Base-by-base conservation (phyloP, 2,113 vertebrate species). In the Stigmatopora nigra region DNA sequence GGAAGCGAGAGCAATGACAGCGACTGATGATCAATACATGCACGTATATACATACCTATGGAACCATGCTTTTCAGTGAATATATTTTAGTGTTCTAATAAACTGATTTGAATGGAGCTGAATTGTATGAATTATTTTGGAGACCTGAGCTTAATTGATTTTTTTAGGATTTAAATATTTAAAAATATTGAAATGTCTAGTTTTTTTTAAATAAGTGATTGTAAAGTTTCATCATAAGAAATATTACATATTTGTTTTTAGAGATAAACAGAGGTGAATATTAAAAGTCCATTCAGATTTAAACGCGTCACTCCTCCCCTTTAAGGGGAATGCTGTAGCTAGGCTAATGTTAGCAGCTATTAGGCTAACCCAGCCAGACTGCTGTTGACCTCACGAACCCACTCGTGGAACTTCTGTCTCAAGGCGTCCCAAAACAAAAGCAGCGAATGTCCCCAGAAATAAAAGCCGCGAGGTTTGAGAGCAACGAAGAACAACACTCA, bases 1-100 rank as follows among this genome's bases (percentile, higher is more conserved):
- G 90, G 90, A 85, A 92, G 90, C 14, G 89, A 91, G 67, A 88
- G 87, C 81, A 84, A 88, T 47, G 86, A 84, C 71, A 90, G 88
- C 38, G 86, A 84, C 68, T 90, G 73, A 85, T 36, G 62, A 31
- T 63, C 11, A 25, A 20, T 1, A 7, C n/a, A n/a, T 58, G 45
- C 61, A 49, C 10, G 12, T 47, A 8, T 17, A 9, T 52, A n/a
- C 20, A 20, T 38, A 60, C 5, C 0, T 3, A 19, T 60, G 38
- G 7, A 5, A 60, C 5, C 6, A 36, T 41, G 57, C 9, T 17
- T 5, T n/a, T 17, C 35, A 12, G 14, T 14, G 44, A 44, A 60
- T 20, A 44, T 45, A 12, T 60, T 60, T 60, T 44, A 44, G 58
- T 44, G 11, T 31, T 3, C 3, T 20, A 59, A 38, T 59, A 59